Conservation (phyloP, 2,113 vertebrate species). For the Myxocyprinus asiaticus region DNA sequence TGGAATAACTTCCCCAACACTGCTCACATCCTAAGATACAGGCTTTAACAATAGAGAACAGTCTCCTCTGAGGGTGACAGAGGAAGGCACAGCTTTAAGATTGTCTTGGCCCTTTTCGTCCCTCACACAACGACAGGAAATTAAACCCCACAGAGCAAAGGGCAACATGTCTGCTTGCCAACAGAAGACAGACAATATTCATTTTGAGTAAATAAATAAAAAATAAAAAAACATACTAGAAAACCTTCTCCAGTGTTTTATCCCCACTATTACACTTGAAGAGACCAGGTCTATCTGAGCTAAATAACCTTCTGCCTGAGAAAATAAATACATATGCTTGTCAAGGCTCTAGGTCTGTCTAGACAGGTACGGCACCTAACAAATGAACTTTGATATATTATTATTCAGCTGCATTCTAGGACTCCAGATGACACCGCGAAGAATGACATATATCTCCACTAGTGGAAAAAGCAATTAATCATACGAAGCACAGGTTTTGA, state of each 20-base stretch:
- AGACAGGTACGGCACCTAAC: not conserved
- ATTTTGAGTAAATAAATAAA: constrained; percentile 14
- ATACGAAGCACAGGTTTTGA: not conserved
- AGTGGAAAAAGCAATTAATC: constrained; percentile 15
- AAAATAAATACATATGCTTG: constrained; percentile 5
- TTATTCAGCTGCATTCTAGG: constrained; percentile 1
- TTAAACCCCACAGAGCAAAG: constrained; percentile 37
- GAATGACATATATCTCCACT: not conserved
- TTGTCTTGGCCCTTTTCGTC: not conserved
- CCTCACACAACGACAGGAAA: constrained; percentile 23
- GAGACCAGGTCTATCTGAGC: not conserved
- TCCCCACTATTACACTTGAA: constrained; percentile 26
- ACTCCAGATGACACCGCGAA: not conserved
- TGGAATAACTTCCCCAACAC: not conserved
- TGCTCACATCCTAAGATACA: not conserved
- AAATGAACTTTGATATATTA: not conserved
- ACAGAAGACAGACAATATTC: constrained; percentile 21
- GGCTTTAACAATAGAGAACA: not conserved
- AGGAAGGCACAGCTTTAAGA: not conserved
- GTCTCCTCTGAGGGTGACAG: not conserved
- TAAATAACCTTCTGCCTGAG: constrained; percentile 20
- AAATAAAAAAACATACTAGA: not conserved
- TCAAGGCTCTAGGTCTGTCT: constrained; percentile 30
- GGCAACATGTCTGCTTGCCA: constrained; percentile 11
- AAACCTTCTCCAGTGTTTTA: constrained; percentile 31